These are phyloP conservation scores for Lasioglossum vierecki DNA, from an alignment of 2,888 invertebrate genomes.

Conservation along the genomic window DNA sequence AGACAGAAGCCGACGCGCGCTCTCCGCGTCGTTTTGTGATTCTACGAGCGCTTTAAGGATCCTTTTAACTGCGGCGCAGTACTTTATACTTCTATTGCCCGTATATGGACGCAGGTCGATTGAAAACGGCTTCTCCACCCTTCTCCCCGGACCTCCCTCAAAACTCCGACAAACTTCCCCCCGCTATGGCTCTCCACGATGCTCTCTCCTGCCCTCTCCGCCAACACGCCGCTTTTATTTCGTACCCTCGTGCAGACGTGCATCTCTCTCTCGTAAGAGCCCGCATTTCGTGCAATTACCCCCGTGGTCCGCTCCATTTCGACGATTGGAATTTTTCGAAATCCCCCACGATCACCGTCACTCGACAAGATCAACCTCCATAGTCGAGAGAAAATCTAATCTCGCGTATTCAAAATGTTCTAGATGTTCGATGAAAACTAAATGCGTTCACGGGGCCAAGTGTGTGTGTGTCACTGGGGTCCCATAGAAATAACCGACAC, in stretches of 20 bases:
- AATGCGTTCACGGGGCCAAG: too few species aligned
- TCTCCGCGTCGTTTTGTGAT: constrained; percentile 55
- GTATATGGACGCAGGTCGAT: constrained; percentile 71
- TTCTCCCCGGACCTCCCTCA: neutral
- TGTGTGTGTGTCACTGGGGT: too few species aligned
- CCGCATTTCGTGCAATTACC: constrained; percentile 73
- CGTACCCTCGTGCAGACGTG: constrained; percentile 59
- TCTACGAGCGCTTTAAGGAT: constrained; percentile 66
- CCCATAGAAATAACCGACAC: too few species aligned
- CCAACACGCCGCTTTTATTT: constrained; percentile 43
- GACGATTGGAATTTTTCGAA: constrained; percentile 68
- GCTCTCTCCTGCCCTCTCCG: constrained; percentile 9
- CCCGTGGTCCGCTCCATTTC: constrained; percentile 64
- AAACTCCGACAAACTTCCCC: neutral
- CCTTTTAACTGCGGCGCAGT: constrained; percentile 63
- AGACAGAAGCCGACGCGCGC: neutral
- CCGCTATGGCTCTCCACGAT: neutral
- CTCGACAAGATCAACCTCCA: neutral
- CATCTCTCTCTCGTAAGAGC: constrained; percentile 55
- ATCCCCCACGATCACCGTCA: constrained; percentile 16
- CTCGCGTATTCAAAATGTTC: too few species aligned
- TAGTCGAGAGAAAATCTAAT: neutral
- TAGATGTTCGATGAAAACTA: too few species aligned
- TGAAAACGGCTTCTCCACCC: constrained; percentile 59
- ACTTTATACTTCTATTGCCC: constrained; percentile 68